Percentiles rank a stretch among this genome's conserved stretches.
These are phyloP conservation scores for Troides aeacus DNA, from an alignment of 2,888 invertebrate genomes.

Conservation along the genomic window DNA sequence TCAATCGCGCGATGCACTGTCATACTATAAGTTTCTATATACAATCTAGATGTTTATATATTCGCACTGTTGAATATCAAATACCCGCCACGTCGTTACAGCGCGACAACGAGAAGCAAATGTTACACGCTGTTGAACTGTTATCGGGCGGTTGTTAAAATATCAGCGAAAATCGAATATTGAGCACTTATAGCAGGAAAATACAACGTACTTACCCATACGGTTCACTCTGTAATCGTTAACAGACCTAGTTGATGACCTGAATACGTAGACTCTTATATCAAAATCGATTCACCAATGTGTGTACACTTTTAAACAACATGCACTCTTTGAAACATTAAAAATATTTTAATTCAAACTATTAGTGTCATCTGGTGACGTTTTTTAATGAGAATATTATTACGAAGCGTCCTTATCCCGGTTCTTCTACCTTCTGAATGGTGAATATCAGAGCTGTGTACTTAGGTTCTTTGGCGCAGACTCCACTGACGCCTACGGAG, in stretches of 20 bases:
- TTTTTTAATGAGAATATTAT: neutral
- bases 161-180: conserved; percentile 11
- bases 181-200: conserved; percentile 8
- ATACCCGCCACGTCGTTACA: conserved; percentile 7
- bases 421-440: conserved; percentile 3
- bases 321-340: neutral
- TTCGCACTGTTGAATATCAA: conserved; percentile 15
- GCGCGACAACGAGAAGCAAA: neutral
- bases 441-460: conserved; percentile 23
- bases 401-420: conserved; percentile 5
- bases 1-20: conserved; percentile 1
- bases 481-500: conserved; percentile 33
- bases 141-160: conserved; percentile 8
- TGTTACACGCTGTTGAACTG: conserved; percentile 2
- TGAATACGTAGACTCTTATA: conserved; percentile 2
- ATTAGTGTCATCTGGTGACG: no score
- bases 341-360: neutral
- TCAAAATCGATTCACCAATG: conserved; percentile 8
- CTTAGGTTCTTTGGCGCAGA: conserved; percentile 30
- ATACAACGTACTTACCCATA: conserved; percentile 21
- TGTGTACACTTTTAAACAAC: neutral
- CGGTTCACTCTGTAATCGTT: conserved; percentile 4
- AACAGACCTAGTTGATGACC: conserved; percentile 12
- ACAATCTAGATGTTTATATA: conserved; percentile 8
- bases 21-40: conserved; percentile 4